These are phyloP conservation scores for Xiphophorus couchianus DNA, from an alignment of 2,113 vertebrate genomes.

Conservation along the genomic window DNA sequence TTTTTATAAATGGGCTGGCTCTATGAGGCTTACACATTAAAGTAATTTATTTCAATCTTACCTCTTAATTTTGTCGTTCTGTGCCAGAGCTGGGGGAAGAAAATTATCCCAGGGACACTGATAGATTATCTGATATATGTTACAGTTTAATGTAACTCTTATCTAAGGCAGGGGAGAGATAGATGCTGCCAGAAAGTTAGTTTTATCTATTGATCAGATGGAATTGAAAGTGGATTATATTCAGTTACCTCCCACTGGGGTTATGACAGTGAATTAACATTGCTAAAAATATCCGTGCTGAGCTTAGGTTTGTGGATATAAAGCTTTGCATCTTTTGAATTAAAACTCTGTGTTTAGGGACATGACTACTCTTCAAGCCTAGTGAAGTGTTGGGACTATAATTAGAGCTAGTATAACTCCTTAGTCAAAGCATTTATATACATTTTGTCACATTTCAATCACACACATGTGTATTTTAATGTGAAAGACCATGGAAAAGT, in stretches of 20 bases:
- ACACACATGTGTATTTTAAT: too few species aligned
- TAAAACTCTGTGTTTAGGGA: background rate
- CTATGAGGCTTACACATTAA: constrained; percentile 57
- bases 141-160: constrained; percentile 42
- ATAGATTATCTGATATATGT: constrained; percentile 58
- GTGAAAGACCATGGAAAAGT: too few species aligned
- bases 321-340: background rate
- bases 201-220: constrained; percentile 25
- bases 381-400: too few species aligned
- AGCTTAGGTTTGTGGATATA: background rate
- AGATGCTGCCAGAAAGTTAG: constrained; percentile 38
- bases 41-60: constrained; percentile 71
- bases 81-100: constrained; percentile 38
- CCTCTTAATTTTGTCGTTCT: constrained; percentile 60
- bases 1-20: constrained; percentile 53
- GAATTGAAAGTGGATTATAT: constrained; percentile 12
- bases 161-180: constrained; percentile 41
- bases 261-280: constrained; percentile 7
- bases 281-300: background rate
- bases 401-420: too few species aligned
- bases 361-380: too few species aligned
- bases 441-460: too few species aligned
- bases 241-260: constrained; percentile 20
- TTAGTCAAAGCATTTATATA: too few species aligned
- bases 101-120: constrained; percentile 42